Evolutionary conservation across 30 jellyfish, hydroid and myxozoan genomes (phyloP), one percentile per base, ranked within the genome.

Genomic region (Sanderia malayensis): DNA sequence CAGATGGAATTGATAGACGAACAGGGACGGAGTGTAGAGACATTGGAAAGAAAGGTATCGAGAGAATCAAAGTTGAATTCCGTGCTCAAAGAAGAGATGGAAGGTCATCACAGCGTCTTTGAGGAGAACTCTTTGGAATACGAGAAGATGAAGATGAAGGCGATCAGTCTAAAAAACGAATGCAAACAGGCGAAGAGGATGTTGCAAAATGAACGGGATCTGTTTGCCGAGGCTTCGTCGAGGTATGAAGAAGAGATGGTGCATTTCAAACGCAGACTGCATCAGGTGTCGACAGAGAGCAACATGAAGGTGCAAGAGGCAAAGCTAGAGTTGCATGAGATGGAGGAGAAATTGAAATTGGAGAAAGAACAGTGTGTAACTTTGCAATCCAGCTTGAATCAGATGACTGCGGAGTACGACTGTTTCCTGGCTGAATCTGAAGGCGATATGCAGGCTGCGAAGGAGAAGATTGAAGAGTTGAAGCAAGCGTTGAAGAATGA

Each of bases 71-170:
- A 30, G 33, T 70, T 70, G n/a, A 74, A 81, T 27, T 52, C 34
- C 41, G 75, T 80, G 1, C 49, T 81, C 21, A 71, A 73, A 29
- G 93, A 68, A 59, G 93, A 81, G 37, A 26, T 68, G 9, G 93
- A 81, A 2, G 82, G 93, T 26, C 93, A 81, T 0, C 10, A 41
- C 18, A 57, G 64, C 8, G 9, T 21, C 67, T 32, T 63, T 29
- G 83, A 79, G 17, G 93, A 68, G 45, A 47, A 72, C 37, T 44
- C 31, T 2, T 11, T 44, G 59, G 88, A 76, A 29, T 45, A 76
- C 63, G 88, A 76, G 31, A 46, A 58, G 44, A 28, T 61, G 28
- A 76, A 63, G 32, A 44, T 58, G 58, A 76, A 47, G 29, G 2
- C 63, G 3, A 32, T 45, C 31, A 76, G 63, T 2, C 63, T 15